Conservation (phyloP, 2,797 vertebrate genomes). For the Mormyrus hasselquistii region DNA sequence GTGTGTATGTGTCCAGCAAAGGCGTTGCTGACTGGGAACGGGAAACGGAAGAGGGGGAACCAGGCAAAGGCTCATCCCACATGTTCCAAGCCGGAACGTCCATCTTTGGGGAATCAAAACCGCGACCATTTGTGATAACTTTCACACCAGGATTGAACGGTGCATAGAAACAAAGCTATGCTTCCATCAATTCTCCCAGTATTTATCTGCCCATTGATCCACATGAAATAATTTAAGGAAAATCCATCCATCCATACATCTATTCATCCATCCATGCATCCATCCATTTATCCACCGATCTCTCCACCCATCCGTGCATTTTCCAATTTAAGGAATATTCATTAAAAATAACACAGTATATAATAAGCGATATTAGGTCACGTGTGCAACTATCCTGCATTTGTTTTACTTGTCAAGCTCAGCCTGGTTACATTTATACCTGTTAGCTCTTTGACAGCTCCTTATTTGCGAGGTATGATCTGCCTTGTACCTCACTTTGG, state of each 20-base stretch:
- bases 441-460: not conserved
- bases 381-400: not conserved
- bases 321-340: not conserved
- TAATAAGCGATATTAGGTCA: not conserved
- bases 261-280: not conserved
- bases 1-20: constrained; percentile 44
- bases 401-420: not conserved
- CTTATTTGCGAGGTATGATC: not conserved
- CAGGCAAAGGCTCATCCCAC: not conserved
- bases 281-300: not conserved
- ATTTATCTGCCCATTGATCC: not conserved
- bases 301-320: not conserved
- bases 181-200: not conserved
- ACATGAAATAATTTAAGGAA: not conserved
- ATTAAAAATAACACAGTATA: not conserved
- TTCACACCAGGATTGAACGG: not conserved
- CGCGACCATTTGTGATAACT: not conserved
- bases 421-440: not conserved
- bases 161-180: not conserved
- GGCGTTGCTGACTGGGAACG: constrained; percentile 13
- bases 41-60: not conserved
- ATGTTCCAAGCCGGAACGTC: not conserved
- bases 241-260: not conserved
- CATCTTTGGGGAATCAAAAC: not conserved
- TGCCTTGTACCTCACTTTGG: not conserved